Base-by-base conservation (phyloP, 2,888 invertebrate genomes). In the Autographa pulchrina region DNA sequence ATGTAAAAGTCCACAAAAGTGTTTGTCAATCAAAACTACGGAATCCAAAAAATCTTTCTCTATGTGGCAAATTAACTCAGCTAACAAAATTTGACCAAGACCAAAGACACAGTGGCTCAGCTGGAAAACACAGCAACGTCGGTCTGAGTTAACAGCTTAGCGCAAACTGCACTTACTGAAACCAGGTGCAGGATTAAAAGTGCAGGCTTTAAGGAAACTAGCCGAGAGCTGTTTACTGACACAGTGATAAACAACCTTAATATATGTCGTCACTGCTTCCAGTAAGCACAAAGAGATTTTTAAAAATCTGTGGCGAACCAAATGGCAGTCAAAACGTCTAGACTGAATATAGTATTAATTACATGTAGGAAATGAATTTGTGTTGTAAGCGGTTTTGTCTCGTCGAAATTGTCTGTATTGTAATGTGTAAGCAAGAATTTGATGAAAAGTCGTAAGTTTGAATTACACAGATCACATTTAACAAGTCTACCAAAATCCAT, bases 151-250 rank as follows among this genome's bases (percentile, higher is more conserved):
- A 78, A 67, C 75, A 67, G 62, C 73, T 76, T 78, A 81, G 82
- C 81, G 82, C 84, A 85, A 84, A 80, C 76, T 92, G 94, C 94
- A 93, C 94, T 94, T 93, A 93, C 84, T 75, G 91, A 85, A 85
- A 89, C 80, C 94, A 93, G 94, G 92, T 93, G 94, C 87, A 85
- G 81, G 88, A 91, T 91, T 92, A 92, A 93, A 91, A 93, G 91
- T 92, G 91, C 87, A 90, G 75, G 88, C 83, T 83, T 81, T 78
- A 84, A 84, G 85, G 81, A 85, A 87, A 85, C 83, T 83, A 73
- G 66, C 70, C 60, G 65, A 25, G 63, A 77, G 70, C 69, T 66
- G 70, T 68, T 68, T 64, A 52, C 67, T 78, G 75, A 74, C 68
- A 63, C 66, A 16, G 70, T 66, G 38, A 71, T 83, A 81, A 83